Conservation (phyloP, 2,113 vertebrate genomes). For the Crotalus tigris region DNA sequence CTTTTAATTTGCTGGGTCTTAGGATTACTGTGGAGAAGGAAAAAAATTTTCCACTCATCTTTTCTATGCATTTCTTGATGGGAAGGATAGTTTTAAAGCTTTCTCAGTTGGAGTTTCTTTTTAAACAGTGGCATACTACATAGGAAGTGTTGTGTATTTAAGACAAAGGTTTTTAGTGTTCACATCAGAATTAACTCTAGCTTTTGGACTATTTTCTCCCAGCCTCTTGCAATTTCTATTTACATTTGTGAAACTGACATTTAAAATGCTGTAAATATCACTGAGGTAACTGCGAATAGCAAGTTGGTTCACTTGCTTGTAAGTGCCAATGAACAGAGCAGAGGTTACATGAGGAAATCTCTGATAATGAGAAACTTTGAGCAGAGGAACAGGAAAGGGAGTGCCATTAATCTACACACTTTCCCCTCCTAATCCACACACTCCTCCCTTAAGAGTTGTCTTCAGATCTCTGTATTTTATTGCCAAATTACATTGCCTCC, state of each 20-base stretch:
- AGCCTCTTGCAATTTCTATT: slow-evolving; percentile 49
- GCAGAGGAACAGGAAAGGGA: slow-evolving; percentile 25
- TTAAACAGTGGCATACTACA: slow-evolving; percentile 53
- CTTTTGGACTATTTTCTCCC: neutral
- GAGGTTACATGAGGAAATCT: slow-evolving; percentile 39
- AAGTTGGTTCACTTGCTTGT: slow-evolving; percentile 22
- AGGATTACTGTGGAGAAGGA: slow-evolving; percentile 57
- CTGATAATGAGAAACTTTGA: slow-evolving; percentile 35
- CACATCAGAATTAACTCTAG: slow-evolving; percentile 33
- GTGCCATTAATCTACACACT: slow-evolving; percentile 47
- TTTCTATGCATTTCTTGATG: slow-evolving; percentile 64
- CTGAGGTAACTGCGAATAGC: slow-evolving; percentile 53
- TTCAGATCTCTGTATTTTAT: slow-evolving; percentile 62
- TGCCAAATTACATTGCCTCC: slow-evolving; percentile 29
- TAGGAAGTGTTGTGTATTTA: slow-evolving; percentile 23
- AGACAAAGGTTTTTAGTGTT: slow-evolving; percentile 27
- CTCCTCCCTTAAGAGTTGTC: slow-evolving; percentile 52
- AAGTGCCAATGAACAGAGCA: slow-evolving; percentile 50
- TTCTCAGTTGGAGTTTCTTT: slow-evolving; percentile 5
- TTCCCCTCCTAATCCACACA: slow-evolving; percentile 55
- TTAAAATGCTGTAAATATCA: slow-evolving; percentile 57
- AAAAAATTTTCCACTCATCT: slow-evolving; percentile 59
- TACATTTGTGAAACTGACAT: slow-evolving; percentile 54
- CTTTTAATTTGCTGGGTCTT: slow-evolving; percentile 55
- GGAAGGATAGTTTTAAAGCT: slow-evolving; percentile 41